Percentiles rank a stretch among this genome's conserved stretches.
phyloP scores from a whole-genome alignment of 2,797 vertebrate species.

The Trichosurus vulpecula region DNA sequence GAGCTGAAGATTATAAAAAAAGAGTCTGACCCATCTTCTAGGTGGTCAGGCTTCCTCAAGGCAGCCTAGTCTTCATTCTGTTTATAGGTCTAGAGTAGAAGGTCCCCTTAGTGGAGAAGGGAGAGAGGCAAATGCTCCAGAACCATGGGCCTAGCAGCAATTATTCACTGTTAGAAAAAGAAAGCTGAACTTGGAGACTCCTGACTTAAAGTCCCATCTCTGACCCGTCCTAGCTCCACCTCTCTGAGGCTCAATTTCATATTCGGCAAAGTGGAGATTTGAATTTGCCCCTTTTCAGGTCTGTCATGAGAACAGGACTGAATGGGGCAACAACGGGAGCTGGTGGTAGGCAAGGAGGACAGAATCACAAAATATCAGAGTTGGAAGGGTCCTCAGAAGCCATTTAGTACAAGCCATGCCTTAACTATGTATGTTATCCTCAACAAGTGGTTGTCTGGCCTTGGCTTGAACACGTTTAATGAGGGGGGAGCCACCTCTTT shows the following conservation, averaged over 20 bases:
- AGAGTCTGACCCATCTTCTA: background rate
- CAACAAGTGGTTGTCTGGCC: background rate
- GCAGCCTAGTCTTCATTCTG: background rate
- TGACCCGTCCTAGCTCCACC: background rate
- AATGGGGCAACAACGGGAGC: too few species aligned
- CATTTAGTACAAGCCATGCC: background rate
- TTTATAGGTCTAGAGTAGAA: background rate
- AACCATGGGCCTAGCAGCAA: background rate
- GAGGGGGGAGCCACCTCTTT: too few species aligned
- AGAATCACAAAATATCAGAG: background rate
- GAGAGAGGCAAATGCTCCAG: background rate
- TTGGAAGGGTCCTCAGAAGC: background rate
- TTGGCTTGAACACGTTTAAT: too few species aligned
- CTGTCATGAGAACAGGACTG: background rate
- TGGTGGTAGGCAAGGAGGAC: background rate
- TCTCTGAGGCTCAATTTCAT: background rate
- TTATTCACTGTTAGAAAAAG: background rate
- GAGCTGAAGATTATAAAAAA: background rate
- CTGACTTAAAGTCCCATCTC: background rate
- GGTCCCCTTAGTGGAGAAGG: background rate
- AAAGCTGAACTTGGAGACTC: background rate
- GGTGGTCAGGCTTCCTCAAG: background rate
- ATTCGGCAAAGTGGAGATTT: background rate
- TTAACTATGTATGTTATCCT: background rate
- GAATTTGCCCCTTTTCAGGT: background rate